Conservation (phyloP, 2,888 invertebrate species). For the Carterocephalus palaemon region DNA sequence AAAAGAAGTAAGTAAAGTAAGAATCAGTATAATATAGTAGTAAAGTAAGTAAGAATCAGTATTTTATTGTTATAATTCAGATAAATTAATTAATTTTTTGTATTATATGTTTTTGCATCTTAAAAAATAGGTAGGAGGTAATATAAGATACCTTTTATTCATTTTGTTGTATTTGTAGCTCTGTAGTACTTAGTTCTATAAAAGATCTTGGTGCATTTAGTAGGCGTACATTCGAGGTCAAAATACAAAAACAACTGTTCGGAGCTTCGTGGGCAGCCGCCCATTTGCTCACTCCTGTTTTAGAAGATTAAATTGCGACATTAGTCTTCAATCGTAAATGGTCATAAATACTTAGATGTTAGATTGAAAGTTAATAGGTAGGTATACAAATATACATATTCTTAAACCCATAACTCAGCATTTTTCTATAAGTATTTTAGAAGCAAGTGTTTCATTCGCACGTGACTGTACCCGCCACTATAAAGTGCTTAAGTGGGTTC, state of each 20-base stretch:
- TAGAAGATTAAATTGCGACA: conserved; percentile 43
- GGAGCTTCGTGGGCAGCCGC: conserved; percentile 45
- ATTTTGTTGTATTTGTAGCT: too few species aligned
- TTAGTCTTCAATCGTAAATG: conserved; percentile 34
- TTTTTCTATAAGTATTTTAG: background rate
- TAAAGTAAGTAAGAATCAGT: too few species aligned
- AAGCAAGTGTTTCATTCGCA: background rate
- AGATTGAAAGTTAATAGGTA: background rate
- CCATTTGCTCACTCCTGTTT: conserved; percentile 38
- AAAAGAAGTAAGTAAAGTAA: too few species aligned
- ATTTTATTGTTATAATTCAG: too few species aligned
- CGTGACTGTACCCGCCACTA: conserved; percentile 6
- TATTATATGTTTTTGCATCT: too few species aligned
- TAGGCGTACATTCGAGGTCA: conserved; percentile 67
- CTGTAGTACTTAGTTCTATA: conserved; percentile 6
- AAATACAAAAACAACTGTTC: conserved; percentile 40
- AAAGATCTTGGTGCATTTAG: conserved; percentile 26
- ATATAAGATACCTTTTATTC: too few species aligned
- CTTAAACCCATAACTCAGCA: too few species aligned
- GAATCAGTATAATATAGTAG: too few species aligned
- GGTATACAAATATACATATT: background rate
- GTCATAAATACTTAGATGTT: conserved; percentile 1
- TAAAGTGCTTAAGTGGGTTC: conserved; percentile 47
- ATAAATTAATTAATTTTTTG: too few species aligned
- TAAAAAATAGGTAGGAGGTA: too few species aligned